These are phyloP conservation scores for Kryptopterus vitreolus DNA, from an alignment of 2,797 vertebrate species.

Conservation along the genomic window DNA sequence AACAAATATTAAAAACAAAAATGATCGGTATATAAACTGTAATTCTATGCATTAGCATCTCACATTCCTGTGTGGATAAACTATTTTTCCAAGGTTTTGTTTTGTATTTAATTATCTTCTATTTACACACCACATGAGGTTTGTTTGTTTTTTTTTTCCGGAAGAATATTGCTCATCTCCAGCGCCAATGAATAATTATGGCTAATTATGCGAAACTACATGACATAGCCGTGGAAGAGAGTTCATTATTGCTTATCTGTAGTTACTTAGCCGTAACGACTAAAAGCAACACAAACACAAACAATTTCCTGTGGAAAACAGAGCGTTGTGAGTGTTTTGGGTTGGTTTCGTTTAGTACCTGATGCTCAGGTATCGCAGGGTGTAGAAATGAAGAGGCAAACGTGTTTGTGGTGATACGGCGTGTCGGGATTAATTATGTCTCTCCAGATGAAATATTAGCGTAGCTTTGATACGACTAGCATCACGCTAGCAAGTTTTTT, in stretches of 20 bases:
- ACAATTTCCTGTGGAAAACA: background rate
- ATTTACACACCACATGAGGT: background rate
- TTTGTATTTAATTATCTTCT: slow-evolving; percentile 16
- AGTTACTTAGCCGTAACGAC: slow-evolving; percentile 2
- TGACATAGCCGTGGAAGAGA: background rate
- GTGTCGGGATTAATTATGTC: background rate
- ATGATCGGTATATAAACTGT: background rate
- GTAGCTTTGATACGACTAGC: background rate
- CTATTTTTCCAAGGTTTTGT: background rate
- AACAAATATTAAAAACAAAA: background rate
- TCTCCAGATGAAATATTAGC: background rate
- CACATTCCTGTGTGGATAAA: background rate
- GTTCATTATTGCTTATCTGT: slow-evolving; percentile 14
- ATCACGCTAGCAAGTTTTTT: background rate
- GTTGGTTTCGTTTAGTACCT: background rate
- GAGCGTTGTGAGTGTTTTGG: background rate
- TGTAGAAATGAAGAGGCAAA: background rate
- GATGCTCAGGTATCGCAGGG: background rate
- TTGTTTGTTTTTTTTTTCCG: background rate
- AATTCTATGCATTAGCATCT: background rate
- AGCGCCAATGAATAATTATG: slow-evolving; percentile 1
- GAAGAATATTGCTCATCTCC: background rate
- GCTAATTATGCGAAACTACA: slow-evolving; percentile 12
- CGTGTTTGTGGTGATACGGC: too few species aligned
- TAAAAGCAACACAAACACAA: background rate